Percentiles rank a stretch among this genome's conserved stretches.
These are phyloP conservation scores for Hypomecis punctinalis DNA, from an alignment of 2,888 invertebrate species.

Conservation along the genomic window DNA sequence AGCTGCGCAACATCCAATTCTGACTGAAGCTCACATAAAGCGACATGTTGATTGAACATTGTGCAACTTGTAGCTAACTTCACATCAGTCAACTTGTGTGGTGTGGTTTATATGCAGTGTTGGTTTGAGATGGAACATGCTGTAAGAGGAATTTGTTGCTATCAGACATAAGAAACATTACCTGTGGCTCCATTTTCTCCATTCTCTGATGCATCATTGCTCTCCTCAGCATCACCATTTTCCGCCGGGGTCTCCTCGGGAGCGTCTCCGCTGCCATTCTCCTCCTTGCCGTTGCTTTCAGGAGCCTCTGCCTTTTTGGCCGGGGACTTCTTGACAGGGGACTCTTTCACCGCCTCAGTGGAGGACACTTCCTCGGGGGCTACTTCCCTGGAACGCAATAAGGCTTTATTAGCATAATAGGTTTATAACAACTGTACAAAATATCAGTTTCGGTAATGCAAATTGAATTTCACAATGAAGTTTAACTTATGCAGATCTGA, in stretches of 20 bases:
- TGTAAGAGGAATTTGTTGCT: too few relatives aligned
- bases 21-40: too few relatives aligned
- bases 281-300: slow-evolving; percentile 80
- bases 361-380: slow-evolving; percentile 81
- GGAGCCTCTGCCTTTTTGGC: slow-evolving; percentile 79
- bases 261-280: slow-evolving; percentile 74
- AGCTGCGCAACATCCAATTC: too few relatives aligned
- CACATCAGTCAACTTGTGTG: too few relatives aligned
- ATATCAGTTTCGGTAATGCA: too few relatives aligned
- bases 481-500: too few relatives aligned
- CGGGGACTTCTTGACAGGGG: slow-evolving; percentile 81
- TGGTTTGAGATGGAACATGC: too few relatives aligned
- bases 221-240: slow-evolving; percentile 77
- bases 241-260: slow-evolving; percentile 70
- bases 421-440: too few relatives aligned
- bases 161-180: slow-evolving; percentile 38
- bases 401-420: slow-evolving; percentile 17
- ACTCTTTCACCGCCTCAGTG: slow-evolving; percentile 76
- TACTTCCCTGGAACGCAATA: slow-evolving; percentile 69
- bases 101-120: too few relatives aligned
- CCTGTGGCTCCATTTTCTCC: slow-evolving; percentile 72
- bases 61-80: too few relatives aligned
- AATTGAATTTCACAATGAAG: too few relatives aligned
- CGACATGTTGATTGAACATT: too few relatives aligned
- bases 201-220: slow-evolving; percentile 79